Evolutionary conservation across 30 jellyfish, hydroid and myxozoan genomes (phyloP), one percentile per base, ranked within the genome.

Genomic region (Aurelia aurita complex sp. Pacific): DNA sequence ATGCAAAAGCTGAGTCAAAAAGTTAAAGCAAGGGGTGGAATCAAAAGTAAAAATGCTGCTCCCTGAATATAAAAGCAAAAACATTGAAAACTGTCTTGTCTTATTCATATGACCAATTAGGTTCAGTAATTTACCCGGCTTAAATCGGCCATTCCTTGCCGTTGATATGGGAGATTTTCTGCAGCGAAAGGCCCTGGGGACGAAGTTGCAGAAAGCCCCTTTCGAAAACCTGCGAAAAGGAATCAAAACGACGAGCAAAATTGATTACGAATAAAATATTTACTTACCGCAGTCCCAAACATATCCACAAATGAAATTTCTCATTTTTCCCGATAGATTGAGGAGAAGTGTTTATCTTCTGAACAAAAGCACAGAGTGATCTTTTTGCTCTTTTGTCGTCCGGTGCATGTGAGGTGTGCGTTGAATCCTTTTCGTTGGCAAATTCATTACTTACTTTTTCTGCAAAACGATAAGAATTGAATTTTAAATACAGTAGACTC

Each of bases 251-350:
- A 12, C 0, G 12, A 74, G 29, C 10, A 76, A 54, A 34, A 14
- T 55, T 10, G 52, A 55, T 76, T 53, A n/a, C 17, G 61, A 18
- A 51, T 46, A 38, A 67, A 12, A 53, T 35, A 10, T 7, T 17
- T 18, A 61, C 85, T 59, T 82, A 94, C 98, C 97, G 83, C 32
- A 94, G 83, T 23, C 98, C 98, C 13, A 94, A 73, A 69, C 98
- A 94, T 64, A 94, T 86, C 84, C 94, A 94, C 18, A 94, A 50
- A 19, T 94, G 85, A 69, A 94, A 94, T 65, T 89, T 88, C 73
- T 94, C 97, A 64, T 94, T 82, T 79, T 94, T 94, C 57, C 98
- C 98, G 51, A 94, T 89, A 12, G 98, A 89, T 16, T 89, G 97
- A 1, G 94, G 90, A 8, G 96, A 94, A 17, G 95, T 82, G 67